These are phyloP conservation scores for Drosophila azteca DNA, from an alignment of 1,140 invertebrate species.

Conservation along the genomic window DNA sequence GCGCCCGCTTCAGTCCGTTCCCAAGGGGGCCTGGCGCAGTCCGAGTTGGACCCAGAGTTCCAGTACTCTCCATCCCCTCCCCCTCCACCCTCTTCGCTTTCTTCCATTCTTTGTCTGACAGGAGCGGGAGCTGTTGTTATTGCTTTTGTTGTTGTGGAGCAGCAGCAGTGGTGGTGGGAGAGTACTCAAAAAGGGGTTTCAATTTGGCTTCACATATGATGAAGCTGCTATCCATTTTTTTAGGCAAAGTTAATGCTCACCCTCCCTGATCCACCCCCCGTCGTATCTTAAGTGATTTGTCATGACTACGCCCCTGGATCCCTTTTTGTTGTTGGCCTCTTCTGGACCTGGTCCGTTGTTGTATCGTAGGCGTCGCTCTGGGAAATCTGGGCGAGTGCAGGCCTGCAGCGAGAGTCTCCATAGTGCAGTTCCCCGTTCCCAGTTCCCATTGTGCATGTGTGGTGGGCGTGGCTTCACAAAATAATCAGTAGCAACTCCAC, in stretches of 20 bases:
- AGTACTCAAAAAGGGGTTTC: constrained; percentile 11
- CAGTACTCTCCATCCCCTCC: constrained; percentile 7
- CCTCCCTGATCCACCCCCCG: neutral
- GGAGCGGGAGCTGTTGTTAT: constrained; percentile 22
- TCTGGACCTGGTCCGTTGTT: constrained; percentile 50
- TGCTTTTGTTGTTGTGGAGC: constrained; percentile 36
- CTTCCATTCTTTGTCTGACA: constrained; percentile 32
- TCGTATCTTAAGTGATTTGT: neutral
- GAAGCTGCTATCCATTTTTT: neutral
- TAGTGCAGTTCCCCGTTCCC: constrained; percentile 7
- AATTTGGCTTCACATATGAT: neutral
- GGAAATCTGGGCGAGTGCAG: constrained; percentile 77
- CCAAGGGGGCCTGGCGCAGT: constrained; percentile 43
- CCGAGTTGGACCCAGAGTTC: constrained; percentile 45
- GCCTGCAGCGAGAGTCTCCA: constrained; percentile 24
- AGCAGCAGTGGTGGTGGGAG: constrained; percentile 24
- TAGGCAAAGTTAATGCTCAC: neutral
- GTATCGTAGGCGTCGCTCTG: constrained; percentile 60
- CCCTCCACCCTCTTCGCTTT: constrained; percentile 11
- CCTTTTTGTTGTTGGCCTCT: constrained; percentile 40
- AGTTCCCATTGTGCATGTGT: constrained; percentile 29
- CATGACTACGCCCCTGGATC: constrained; percentile 21
- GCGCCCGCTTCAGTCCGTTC: constrained; percentile 40
- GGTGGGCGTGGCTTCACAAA: constrained; percentile 49
- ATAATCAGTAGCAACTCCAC: constrained; percentile 53